Evolutionary conservation across 2,113 vertebrate species (phyloP), one percentile per base, ranked within the genome.

Genomic region (Lepus timidus): DNA sequence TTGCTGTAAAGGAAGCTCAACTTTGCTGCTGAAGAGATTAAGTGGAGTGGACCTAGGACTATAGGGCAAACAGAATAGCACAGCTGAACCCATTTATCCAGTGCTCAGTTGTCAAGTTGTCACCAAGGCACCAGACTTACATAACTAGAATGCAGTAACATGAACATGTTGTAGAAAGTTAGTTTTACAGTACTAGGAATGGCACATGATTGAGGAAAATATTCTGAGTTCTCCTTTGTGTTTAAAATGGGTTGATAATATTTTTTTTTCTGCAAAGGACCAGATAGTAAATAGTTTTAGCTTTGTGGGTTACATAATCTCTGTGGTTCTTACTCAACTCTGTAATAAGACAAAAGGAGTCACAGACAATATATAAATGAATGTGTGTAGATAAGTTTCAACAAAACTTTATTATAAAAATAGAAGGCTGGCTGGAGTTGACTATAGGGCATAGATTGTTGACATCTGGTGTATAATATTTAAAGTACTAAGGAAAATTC

Each of bases 391-490:
- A 23, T 74, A 62, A 85, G 13, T 89, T 82, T 94, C 75, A 87
- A 51, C 39, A 85, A 73, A 83, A 92, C 22, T 67, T 97, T 82
- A 68, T 65, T 84, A 80, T 9, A 87, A 75, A 88, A 96, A 52
- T 62, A 86, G 52, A 19, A 1, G 19, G 33, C n/a, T 68, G 64
- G 44, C 33, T 39, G 88, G 76, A 83, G 58, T 73, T 76, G 71
- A 23, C 19, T 75, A 1, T 44, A 17, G 12, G 65, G 33, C 62
- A 44, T 31, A 71, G 23, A 75, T 25, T 86, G 51, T 10, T 76
- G 31, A 29, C 2, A 19, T 10, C 16, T 65, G 13, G 33, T 39
- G 85, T 94, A 36, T 58, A 33, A 70, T 65, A 13, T 62, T 9
- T 94, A 75, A 85, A 3, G 14, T n/a, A n/a, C 19, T 79, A 36